phyloP scores from a whole-genome alignment of 2,888 invertebrate species.

The Drosophila borealis region DNA sequence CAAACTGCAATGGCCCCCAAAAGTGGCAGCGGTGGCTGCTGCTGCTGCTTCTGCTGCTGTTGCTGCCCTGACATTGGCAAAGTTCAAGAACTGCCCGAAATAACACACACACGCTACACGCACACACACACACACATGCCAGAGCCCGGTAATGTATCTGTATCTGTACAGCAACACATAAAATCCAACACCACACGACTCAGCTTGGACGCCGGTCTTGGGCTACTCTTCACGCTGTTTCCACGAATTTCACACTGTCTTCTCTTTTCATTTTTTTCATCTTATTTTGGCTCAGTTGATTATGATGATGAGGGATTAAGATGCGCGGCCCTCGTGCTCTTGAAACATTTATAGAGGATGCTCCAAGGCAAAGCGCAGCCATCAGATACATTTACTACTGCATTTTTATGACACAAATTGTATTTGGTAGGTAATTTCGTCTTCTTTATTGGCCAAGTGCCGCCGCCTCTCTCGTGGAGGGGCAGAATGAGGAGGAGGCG shows the following conservation, averaged over 20 bases:
- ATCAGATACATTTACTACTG: conserved; percentile 60
- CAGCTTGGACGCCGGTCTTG: conserved; percentile 12
- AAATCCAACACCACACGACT: conserved; percentile 31
- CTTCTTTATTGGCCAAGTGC: conserved; percentile 6
- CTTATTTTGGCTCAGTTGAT: conserved; percentile 55
- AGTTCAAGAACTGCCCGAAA: conserved; percentile 67
- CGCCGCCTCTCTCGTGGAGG: too few species aligned
- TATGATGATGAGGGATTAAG: conserved; percentile 77
- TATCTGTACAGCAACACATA: conserved; percentile 19
- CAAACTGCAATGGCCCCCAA: conserved; percentile 69
- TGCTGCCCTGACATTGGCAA: conserved; percentile 66
- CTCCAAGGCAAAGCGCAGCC: conserved; percentile 38
- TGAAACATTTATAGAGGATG: conserved; percentile 45
- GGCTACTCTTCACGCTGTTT: conserved; percentile 60
- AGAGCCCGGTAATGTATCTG: conserved; percentile 30
- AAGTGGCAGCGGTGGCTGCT: conserved; percentile 28
- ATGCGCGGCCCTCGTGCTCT: conserved; percentile 47
- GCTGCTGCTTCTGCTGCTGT: conserved; percentile 8
- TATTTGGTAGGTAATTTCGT: neutral
- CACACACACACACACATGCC: conserved; percentile 1
- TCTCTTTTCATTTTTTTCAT: neutral
- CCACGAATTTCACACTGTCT: conserved; percentile 76
- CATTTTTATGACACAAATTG: conserved; percentile 59
- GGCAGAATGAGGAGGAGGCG: neutral
- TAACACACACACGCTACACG: conserved; percentile 24